These are phyloP conservation scores for Hypotaenidia philippensis DNA, from an alignment of 2,797 vertebrate genomes.

Conservation along the genomic window DNA sequence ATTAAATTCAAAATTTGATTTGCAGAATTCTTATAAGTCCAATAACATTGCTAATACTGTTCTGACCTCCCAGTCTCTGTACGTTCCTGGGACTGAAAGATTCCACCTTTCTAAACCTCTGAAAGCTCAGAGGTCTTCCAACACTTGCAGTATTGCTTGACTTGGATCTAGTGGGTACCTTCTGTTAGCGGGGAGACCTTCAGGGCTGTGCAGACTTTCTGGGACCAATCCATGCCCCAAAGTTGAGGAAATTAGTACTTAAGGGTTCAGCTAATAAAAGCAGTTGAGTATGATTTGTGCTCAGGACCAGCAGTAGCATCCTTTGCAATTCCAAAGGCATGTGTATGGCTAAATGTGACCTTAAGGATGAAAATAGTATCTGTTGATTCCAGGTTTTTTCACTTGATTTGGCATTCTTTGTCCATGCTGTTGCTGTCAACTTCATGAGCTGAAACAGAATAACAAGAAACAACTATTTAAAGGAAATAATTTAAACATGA, in stretches of 20 bases:
- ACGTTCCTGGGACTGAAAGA: not conserved
- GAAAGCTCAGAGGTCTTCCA: not conserved
- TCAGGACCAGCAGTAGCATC: not conserved
- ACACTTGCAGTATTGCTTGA: not conserved
- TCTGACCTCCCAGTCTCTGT: not conserved
- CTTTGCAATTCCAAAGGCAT: not conserved
- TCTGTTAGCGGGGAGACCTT: not conserved
- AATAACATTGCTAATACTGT: not conserved
- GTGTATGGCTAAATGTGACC: not conserved
- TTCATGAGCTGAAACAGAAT: constrained; percentile 33
- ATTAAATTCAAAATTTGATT: not conserved
- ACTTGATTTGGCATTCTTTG: not conserved
- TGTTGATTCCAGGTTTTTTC: not conserved
- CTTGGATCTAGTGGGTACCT: not conserved
- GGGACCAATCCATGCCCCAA: not conserved
- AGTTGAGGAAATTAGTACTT: not conserved
- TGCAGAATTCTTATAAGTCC: not conserved
- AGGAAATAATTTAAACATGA: constrained; percentile 75
- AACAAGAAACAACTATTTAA: constrained; percentile 62
- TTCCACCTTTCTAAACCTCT: not conserved
- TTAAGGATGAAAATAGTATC: not conserved
- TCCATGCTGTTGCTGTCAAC: not conserved
- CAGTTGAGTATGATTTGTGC: not conserved
- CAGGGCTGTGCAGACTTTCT: not conserved
- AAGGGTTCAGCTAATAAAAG: not conserved